Evolutionary conservation across 2,113 vertebrate genomes (phyloP).

Genomic region (Garra rufa): DNA sequence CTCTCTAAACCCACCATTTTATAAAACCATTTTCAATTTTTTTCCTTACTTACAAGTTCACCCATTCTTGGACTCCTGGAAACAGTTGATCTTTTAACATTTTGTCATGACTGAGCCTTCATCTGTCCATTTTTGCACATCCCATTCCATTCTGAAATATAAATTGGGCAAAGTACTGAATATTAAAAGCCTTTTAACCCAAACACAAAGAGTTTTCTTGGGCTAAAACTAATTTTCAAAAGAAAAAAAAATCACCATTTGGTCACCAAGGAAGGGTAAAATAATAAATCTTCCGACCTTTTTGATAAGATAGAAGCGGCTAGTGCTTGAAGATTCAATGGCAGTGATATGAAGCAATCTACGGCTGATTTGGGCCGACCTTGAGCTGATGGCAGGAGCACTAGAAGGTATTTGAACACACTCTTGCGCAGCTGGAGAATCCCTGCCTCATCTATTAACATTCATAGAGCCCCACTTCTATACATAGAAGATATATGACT

Average conservation of each 20-base stretch:
- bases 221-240: conserved; percentile 4
- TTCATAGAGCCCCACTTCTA: conserved; percentile 4
- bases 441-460: conserved; percentile 7
- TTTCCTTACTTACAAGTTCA: background rate
- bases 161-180: background rate
- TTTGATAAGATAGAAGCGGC: conserved; percentile 13
- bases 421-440: conserved; percentile 28
- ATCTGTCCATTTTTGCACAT: conserved; percentile 1
- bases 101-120: background rate
- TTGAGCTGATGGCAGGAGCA: conserved; percentile 33
- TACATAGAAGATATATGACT: conserved; percentile 31
- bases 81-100: background rate
- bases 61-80: background rate
- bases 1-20: background rate
- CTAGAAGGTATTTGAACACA: conserved; percentile 1
- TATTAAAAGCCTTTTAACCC: conserved; percentile 30
- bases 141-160: background rate
- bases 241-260: conserved; percentile 9
- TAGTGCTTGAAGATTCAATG: conserved; percentile 36
- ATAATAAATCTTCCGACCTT: conserved; percentile 16
- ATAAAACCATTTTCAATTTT: background rate
- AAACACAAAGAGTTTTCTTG: conserved; percentile 3
- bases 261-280: conserved; percentile 17
- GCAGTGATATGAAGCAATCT: conserved; percentile 33
- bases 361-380: conserved; percentile 27